Evolutionary conservation across 2,797 vertebrate species (phyloP), one percentile per base, ranked within the genome.

Genomic region (Hafferia zeledoni): DNA sequence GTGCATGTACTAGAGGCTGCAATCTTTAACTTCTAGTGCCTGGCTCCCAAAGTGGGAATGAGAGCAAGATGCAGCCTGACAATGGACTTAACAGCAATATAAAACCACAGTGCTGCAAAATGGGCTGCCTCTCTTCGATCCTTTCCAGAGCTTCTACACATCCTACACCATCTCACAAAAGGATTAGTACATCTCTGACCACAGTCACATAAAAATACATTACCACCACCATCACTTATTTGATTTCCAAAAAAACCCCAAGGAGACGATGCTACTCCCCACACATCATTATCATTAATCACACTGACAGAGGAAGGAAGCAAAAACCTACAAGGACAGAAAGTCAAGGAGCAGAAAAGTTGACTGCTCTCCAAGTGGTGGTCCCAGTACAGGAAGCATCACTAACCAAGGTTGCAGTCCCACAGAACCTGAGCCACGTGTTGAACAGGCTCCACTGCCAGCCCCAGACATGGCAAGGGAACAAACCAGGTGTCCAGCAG

Each of bases 401-500:
- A n/a, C 4, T 49, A 47, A 7, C 16, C 17, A 72, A 16, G 22
- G 2, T 13, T 10, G 7, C 27, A 30, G 10, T 41, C 19, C 44
- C 2, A 12, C 3, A n/a, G 16, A 24, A 30, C 5, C 19, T 17
- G 22, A 79, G 8, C 3, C 47, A 23, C 37, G 14, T 10, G 5
- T 37, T 31, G 19, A 72, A 17, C 16, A 59, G 39, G 6, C 27
- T 55, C 25, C 9, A 2, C 9, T 6, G 6, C 17, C 63, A 93
- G 30, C 9, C n/a, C 13, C 43, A 71, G 15, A 8, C 3, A 18
- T 0, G 0, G 1, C 0, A 1, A 57, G 2, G 35, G 9, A 64
- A 10, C 3, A 90, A 87, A 43, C 6, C 13, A 25, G 17, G 6
- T 5, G 3, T 8, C 27, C 19, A 39, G 6, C 6, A 5, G 1